Base-by-base conservation (phyloP, 1,140 invertebrate genomes). In the Panonychus citri region DNA sequence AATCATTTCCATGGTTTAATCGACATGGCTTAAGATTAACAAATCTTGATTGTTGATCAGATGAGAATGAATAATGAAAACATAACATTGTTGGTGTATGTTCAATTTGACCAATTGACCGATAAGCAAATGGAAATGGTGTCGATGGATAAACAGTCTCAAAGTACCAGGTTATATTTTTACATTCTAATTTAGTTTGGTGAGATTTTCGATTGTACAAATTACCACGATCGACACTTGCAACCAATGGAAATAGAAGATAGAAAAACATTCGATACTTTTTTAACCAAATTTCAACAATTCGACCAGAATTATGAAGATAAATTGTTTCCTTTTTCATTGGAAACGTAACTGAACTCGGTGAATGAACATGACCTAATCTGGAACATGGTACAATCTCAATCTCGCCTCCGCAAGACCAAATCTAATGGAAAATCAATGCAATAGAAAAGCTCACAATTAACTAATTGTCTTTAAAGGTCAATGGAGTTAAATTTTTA, bases 91-190 rank as follows among this genome's bases (percentile, higher is more conserved):
- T 7, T 7, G 30, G 30, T 34, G 50, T 52, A 30, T 52, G 21
- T 52, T 52, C 50, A n/a, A 52, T 52, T 52, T 52, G 50, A n/a
- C 50, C 50, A n/a, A 52, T 24, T 17, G 17, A 52, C 12, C n/a
- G 21, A 30, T 52, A 52, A 26, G 10, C 5, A n/a, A 30, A 12
- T 3, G 59, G 49, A 13, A 53, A n/a, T 48, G 52, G 75, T 53
- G 91, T 71, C 70, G 93, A 86, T 15, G 91, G 91, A 73, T 94
- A 97, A 25, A 99, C 88, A 67, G 96, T 83, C 61, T 90, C 78
- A 63, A 98, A 69, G 72, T 94, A 99, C 94, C 94, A 98, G 63
- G 83, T 81, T 72, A 98, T 98, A 17, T 62, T 57, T 57, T 63
- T 63, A 52, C 64, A 65, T 25, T 62, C 57, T 4, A 65, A 28